Base-by-base conservation (phyloP, 2,888 invertebrate species). In the Dryobotodes eremita region DNA sequence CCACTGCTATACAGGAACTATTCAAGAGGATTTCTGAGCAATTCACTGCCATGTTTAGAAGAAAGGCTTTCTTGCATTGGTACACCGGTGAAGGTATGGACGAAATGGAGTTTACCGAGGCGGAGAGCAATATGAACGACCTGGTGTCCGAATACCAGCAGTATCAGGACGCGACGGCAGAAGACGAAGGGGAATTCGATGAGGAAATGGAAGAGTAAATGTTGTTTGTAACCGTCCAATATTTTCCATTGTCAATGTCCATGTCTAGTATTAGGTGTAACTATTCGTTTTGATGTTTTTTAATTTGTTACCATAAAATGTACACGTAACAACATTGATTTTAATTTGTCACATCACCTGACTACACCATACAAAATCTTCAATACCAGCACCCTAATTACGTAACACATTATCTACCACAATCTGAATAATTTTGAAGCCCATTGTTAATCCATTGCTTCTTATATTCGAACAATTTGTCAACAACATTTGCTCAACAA, bases 81-180 rank as follows among this genome's bases (percentile, higher is more conserved):
- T 99, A 99, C 97, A 99, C 99, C 59, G 99, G 99, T 72, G 99
- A 99, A 94, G 99, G 99, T 86, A 99, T 99, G 99, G 99, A 99
- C 93, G 99, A 99, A 95, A 98, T 99, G 98, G 99, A 99, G 95
- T 99, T 99, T 97, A 98, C 98, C 46, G 99, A 99, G 93, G 99
- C 99, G 36, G 99, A 99, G 94, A 98, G 98, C 92, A 99, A 99
- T 97, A 98, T 99, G 98, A 99, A 98, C 91, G 98, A 98, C 93
- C 95, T 98, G 92, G 98, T 98, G 48, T 98, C 98, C 0, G 99
- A 99, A 93, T 99, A 99, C 94, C 99, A 99, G 94, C 99, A 99
- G 94, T 99, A 99, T 95, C 99, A 99, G 94, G 99, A 99, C 93
- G 99, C 98, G 57, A 98, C 98, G 75, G 98, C 98, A 80, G 98